A percentile compares a stretch with the other conserved stretches of the same genome.
Conservation (phyloP, 2,113 vertebrate genomes). For the Ibidorhyncha struthersii region DNA sequence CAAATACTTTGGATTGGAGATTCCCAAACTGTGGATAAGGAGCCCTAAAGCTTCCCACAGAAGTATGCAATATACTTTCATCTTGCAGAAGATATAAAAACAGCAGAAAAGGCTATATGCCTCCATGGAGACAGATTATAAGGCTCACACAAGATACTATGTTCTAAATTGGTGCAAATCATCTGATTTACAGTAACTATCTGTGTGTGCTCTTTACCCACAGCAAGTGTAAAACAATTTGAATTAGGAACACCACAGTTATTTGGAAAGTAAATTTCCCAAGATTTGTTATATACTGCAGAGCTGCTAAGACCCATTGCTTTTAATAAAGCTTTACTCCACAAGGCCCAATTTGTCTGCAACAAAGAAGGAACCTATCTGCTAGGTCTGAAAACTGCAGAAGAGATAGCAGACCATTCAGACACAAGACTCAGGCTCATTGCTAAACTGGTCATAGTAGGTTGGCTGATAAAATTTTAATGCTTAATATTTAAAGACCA, state of each 20-base stretch:
- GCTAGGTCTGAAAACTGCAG: not conserved
- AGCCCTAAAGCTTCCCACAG: not conserved
- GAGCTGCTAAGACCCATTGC: conserved; percentile 33
- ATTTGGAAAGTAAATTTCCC: conserved; percentile 57
- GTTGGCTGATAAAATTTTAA: not conserved
- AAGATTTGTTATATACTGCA: conserved; percentile 3
- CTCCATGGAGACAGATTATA: conserved; percentile 45
- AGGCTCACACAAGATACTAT: conserved; percentile 12
- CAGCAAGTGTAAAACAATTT: conserved; percentile 49
- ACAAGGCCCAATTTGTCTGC: not conserved
- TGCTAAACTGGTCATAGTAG: not conserved
- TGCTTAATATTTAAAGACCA: not conserved
- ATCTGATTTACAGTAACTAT: conserved; percentile 60
- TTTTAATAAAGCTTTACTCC: conserved; percentile 57
- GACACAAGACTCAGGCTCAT: not conserved
- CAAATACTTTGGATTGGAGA: not conserved
- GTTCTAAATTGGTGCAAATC: conserved; percentile 44
- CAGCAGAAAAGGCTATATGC: not conserved
- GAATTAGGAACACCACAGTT: conserved; percentile 48
- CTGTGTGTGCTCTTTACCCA: conserved; percentile 15
- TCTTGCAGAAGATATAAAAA: not conserved
- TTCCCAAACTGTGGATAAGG: not conserved
- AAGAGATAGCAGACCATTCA: not conserved
- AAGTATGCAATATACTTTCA: not conserved
- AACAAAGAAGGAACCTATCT: not conserved